Percentiles rank a stretch among this genome's conserved stretches.
Conservation (phyloP, 2,888 invertebrate genomes). For the Euplexia lucipara region DNA sequence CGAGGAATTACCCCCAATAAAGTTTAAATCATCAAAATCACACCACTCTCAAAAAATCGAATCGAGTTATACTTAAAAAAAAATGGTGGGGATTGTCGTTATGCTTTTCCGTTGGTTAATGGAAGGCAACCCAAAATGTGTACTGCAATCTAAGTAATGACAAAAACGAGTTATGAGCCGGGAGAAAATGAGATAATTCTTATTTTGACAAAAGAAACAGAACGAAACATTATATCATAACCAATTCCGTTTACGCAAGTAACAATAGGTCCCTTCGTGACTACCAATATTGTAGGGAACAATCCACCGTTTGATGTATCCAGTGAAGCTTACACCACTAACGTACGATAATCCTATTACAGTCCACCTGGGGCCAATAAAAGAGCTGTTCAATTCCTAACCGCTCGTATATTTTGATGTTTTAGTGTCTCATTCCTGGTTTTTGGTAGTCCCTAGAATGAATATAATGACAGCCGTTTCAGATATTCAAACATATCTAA, state of each 20-base stretch:
- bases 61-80: too few species aligned
- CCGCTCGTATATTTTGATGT: constrained; percentile 48
- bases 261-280: constrained; percentile 42
- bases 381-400: constrained; percentile 55
- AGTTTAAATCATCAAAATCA: too few species aligned
- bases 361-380: constrained; percentile 70
- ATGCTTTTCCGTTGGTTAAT: background rate
- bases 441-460: too few species aligned
- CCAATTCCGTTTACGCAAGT: constrained; percentile 56
- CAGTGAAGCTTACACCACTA: constrained; percentile 41
- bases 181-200: constrained; percentile 21
- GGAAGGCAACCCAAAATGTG: background rate
- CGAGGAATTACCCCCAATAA: too few species aligned
- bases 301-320: constrained; percentile 47
- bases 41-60: too few species aligned
- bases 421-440: constrained; percentile 44
- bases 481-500: background rate
- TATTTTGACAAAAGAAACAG: constrained; percentile 14
- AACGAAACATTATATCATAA: constrained; percentile 24
- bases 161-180: constrained; percentile 6
- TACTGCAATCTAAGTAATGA: constrained; percentile 7
- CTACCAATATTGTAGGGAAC: constrained; percentile 47
- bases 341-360: constrained; percentile 71
- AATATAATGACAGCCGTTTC: too few species aligned
- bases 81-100: too few species aligned